Evolutionary conservation across 1,140 invertebrate genomes (phyloP), one percentile per base, ranked within the genome.

Genomic region (Drosophila paulistorum): DNA sequence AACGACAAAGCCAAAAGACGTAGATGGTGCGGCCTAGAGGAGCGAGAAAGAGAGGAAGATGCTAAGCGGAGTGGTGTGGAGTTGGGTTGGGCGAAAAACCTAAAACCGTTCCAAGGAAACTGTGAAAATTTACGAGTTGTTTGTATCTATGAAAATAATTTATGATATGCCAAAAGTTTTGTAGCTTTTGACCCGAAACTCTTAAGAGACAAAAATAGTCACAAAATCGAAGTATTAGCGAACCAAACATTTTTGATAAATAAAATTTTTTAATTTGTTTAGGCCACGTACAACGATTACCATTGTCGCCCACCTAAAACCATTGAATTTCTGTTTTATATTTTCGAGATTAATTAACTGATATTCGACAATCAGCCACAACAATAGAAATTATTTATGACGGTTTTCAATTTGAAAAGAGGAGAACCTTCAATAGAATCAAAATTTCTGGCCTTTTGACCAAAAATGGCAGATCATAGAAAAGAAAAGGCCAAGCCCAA

Each of bases 51-150:
- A 42, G 41, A 55, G 17, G 41, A 37, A 20, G 59, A 3, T 39
- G 37, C 11, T 3, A 5, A 13, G 1, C 3, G 11, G 11, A 13
- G 23, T 26, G 23, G 23, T 26, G 1, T 39, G 37, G 1, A 11
- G 11, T 11, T 10, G 35, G 10, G 35, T 37, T 11, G 7, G 10
- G 35, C 35, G 9, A 48, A 70, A 57, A 7, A 13, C 39, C 20
- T 63, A 20, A 61, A 67, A 74, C 58, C 68, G 65, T 69, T 71
- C 74, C 59, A 82, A 86, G 82, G 79, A 79, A 86, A 86, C 87
- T 86, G 87, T 86, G 83, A 87, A 82, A 87, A 87, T 87, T 87
- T 82, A 87, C 83, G 79, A 87, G 83, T 77, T 82, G 37, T 61
- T 14, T 37, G 30, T 5, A 30, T 30, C 30, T 30, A 37, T 10